These are phyloP conservation scores for Glareola pratincola DNA, from an alignment of 2,113 vertebrate species.

Conservation along the genomic window DNA sequence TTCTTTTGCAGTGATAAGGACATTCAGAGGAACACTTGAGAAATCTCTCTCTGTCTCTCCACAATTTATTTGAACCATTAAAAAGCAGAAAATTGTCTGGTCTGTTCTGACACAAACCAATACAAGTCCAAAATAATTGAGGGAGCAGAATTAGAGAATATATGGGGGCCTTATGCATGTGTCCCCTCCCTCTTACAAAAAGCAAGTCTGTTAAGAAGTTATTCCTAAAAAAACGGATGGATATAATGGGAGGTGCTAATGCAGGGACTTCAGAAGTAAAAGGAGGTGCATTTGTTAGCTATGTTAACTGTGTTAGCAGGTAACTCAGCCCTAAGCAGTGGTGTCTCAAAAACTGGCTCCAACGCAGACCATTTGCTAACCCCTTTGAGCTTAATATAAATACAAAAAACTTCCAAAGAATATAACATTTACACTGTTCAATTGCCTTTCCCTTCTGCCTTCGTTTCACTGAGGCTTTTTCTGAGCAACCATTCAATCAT, in stretches of 20 bases:
- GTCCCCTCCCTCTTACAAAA: background rate
- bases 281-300: background rate
- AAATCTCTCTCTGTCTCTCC: background rate
- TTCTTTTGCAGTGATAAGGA: background rate
- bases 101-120: background rate
- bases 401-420: background rate
- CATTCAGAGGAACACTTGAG: background rate
- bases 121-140: background rate
- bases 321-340: background rate
- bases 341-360: background rate
- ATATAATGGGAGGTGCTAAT: background rate
- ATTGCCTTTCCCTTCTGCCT: background rate
- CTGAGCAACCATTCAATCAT: background rate
- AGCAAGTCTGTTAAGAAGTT: background rate
- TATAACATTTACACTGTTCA: background rate
- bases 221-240: background rate
- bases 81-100: background rate
- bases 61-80: background rate
- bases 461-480: background rate
- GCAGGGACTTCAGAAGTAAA: background rate
- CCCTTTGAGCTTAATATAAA: background rate
- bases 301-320: background rate
- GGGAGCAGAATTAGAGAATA: background rate
- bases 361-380: background rate
- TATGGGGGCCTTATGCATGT: rapidly evolving